Base-by-base conservation (phyloP, 2,888 invertebrate genomes). In the Hyposoter dolosus region DNA sequence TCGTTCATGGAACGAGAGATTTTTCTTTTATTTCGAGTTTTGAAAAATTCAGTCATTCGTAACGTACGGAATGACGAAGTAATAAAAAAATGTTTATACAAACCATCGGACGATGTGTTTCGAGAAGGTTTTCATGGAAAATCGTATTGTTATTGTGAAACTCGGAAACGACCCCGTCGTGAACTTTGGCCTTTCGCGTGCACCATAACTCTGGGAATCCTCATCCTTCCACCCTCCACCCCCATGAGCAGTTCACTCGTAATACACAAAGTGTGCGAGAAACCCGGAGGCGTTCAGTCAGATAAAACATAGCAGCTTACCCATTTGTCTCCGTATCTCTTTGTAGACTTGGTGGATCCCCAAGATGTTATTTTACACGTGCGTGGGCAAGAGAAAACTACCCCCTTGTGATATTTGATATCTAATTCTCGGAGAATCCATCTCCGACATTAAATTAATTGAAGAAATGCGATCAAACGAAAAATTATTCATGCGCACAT, bases 171-270 rank as follows among this genome's bases (percentile, higher is more conserved):
- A 89, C 80, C 86, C 87, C 89, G 89, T 86, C 91, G 82, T 80
- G 90, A 91, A 91, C 91, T 91, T 82, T 90, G 88, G 60, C 90
- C 88, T 91, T 91, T 91, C 81, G 74, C 68, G 85, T 69, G 80
- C 78, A 87, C 84, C 63, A 53, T 23, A 43, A 40, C 19, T 19
- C 60, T 60, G 81, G 81, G 83, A 77, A 77, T 85, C 81, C 80
- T 75, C 45, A 79, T 84, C 53, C 79, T 50, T 32, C 17, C 63
- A 2, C 35, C 43, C 71, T 40, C 32, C 66, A 23, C 71, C 63
- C 74, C 84, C 81, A 69, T 84, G 83, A 69, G 28, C 53, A 63
- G 28, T 43, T 71, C 19, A 7, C 63, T 40, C 79, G 12, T 28
- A 47, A 83, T 77, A 63, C 45, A 23, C 63, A 12, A 40, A 66